A percentile compares a stretch with the other conserved stretches of the same genome.
These are phyloP conservation scores for Diadegma fenestrale DNA, from an alignment of 2,888 invertebrate genomes.

Conservation along the genomic window DNA sequence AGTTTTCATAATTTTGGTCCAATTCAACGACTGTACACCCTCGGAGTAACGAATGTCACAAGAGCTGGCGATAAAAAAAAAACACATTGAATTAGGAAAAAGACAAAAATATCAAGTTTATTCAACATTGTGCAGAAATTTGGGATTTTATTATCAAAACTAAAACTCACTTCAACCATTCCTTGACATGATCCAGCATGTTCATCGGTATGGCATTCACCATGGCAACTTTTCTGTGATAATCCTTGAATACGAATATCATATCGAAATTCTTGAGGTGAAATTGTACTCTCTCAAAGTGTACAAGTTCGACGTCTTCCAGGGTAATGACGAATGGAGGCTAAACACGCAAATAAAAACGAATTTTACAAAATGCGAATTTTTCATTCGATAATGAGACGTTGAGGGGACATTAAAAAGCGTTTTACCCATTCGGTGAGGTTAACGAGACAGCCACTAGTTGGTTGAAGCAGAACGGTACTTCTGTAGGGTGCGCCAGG, in stretches of 20 bases:
- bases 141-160: not conserved
- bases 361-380: slow-evolving; percentile 12
- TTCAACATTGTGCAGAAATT: not conserved
- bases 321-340: slow-evolving; percentile 99
- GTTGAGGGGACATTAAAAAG: not conserved
- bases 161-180: slow-evolving; percentile 96
- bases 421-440: slow-evolving; percentile 96
- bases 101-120: not conserved
- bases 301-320: slow-evolving; percentile 98
- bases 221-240: slow-evolving; percentile 96
- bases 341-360: slow-evolving; percentile 80
- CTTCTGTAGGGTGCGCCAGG: slow-evolving; percentile 98
- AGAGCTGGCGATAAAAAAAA: slow-evolving; percentile 87
- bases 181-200: slow-evolving; percentile 99
- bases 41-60: slow-evolving; percentile 99
- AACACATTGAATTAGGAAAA: slow-evolving; percentile 9
- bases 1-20: slow-evolving; percentile 99
- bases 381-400: not conserved
- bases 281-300: slow-evolving; percentile 99
- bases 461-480: slow-evolving; percentile 98
- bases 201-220: slow-evolving; percentile 99
- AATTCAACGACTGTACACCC: slow-evolving; percentile 99
- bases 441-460: slow-evolving; percentile 98
- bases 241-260: slow-evolving; percentile 99
- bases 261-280: slow-evolving; percentile 99